phyloP scores from a whole-genome alignment of 2,113 vertebrate genomes.

The Parotia lawesii region DNA sequence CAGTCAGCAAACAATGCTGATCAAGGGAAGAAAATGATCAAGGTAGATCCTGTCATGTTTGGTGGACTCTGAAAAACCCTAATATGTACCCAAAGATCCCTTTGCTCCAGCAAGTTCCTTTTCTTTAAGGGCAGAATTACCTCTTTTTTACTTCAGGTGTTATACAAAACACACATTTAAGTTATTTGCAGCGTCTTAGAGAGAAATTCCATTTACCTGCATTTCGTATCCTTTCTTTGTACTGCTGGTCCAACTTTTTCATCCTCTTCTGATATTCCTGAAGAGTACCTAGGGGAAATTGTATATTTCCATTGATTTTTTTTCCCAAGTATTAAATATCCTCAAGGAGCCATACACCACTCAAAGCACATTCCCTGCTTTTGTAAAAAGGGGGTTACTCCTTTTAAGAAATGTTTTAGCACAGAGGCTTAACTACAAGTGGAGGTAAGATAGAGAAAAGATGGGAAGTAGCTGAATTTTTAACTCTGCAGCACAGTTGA shows the following conservation, averaged over 20 bases:
- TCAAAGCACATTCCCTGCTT: not conserved
- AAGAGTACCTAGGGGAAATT: conserved; percentile 81
- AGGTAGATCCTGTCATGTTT: not conserved
- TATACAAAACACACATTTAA: not conserved
- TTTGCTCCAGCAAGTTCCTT: not conserved
- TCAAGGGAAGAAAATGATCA: not conserved
- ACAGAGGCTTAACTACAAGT: not conserved
- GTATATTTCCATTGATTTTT: not conserved
- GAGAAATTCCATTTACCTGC: conserved; percentile 71
- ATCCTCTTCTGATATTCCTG: conserved; percentile 98
- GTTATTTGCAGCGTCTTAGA: not conserved
- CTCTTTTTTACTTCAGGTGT: not conserved
- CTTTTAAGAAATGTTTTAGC: not conserved
- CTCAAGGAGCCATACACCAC: not conserved
- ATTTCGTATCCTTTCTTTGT: conserved; percentile 94
- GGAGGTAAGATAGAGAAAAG: not conserved
- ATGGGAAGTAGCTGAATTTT: not conserved
- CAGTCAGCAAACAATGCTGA: not conserved
- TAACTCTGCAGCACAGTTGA: not conserved
- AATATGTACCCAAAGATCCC: not conserved
- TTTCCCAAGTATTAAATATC: not conserved
- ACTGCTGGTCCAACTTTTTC: conserved; percentile 98
- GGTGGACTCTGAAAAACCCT: not conserved
- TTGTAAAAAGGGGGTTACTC: not conserved
- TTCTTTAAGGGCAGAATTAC: not conserved